Base-by-base conservation (phyloP, 2,888 invertebrate genomes). In the Cataglyphis cursor region DNA sequence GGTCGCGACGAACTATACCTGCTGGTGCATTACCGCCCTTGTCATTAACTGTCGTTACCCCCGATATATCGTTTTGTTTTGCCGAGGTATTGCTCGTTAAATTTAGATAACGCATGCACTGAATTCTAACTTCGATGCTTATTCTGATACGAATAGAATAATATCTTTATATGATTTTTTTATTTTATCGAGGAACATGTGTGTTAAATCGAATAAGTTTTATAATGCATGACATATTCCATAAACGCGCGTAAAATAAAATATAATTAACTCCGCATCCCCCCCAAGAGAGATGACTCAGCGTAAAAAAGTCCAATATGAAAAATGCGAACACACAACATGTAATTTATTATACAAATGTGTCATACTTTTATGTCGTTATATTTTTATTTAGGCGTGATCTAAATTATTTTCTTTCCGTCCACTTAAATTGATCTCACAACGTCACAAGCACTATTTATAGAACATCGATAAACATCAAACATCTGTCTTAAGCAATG, bases 1-100 rank as follows among this genome's bases (percentile, higher is more conserved):
- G 9, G 18, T 8, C 48, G 28, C 48, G 48, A 72, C 44, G 61
- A 80, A 72, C 44, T n/a, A 9, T 73, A 48, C 62, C 81, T 82
- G 44, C 15, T 54, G 66, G 41, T 51, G 41, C 61, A 73, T 72
- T 41, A 38, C 18, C 74, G 48, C 18, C 18, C 44, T 44, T 78
- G 15, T 51, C 41, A 78, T 89, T 89, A 90, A 89, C 88, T 86
- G 88, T 81, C 90, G 86, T 90, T 89, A 87, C 84, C 75, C 90
- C 65, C 87, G 24, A 85, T 87, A 61, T 24, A 64, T 70, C 65
- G 66, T 83, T 65, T 15, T 57, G 18, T 68, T 81, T 82, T 51
- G 38, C 15, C 48, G 12, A 64, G 57, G 31, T 28, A 44, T 59
- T 5, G 54, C 72, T 83, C 70, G 81, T 81, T 51, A 84, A 87